Evolutionary conservation across 2,113 vertebrate species (phyloP).

Genomic region (Rattus rattus): DNA sequence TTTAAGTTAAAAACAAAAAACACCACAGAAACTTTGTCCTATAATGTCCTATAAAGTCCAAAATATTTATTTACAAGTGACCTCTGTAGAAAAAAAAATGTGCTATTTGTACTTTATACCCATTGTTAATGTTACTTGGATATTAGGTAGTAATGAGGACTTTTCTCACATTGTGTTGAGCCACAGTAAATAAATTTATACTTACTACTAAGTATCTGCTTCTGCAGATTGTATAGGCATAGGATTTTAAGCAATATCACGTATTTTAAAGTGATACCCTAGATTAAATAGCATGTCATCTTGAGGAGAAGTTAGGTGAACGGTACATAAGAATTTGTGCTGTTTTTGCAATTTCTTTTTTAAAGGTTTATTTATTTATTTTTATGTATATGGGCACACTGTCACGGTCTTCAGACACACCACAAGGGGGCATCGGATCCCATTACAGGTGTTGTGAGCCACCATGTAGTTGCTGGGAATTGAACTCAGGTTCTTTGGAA

Average conservation of each 20-base stretch:
- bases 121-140: constrained; percentile 20
- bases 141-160: neutral
- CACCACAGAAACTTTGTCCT: neutral
- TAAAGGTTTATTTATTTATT: too few relatives aligned
- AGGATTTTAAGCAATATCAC: neutral
- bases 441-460: too few relatives aligned
- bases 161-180: constrained; percentile 17
- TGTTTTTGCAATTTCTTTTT: constrained; percentile 22
- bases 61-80: neutral
- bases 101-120: neutral
- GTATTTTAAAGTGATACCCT: neutral
- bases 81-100: neutral
- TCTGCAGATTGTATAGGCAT: neutral
- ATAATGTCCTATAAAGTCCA: neutral
- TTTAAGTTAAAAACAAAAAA: constrained; percentile 16
- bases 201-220: constrained; percentile 35
- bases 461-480: too few relatives aligned
- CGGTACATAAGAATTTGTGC: neutral
- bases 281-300: neutral
- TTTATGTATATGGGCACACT: too few relatives aligned
- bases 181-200: constrained; percentile 20
- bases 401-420: too few relatives aligned
- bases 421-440: too few relatives aligned
- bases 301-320: neutral
- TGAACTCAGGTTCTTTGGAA: too few relatives aligned